Conservation (phyloP, 2,113 vertebrate genomes). For the Cephalopterus ornatus region DNA sequence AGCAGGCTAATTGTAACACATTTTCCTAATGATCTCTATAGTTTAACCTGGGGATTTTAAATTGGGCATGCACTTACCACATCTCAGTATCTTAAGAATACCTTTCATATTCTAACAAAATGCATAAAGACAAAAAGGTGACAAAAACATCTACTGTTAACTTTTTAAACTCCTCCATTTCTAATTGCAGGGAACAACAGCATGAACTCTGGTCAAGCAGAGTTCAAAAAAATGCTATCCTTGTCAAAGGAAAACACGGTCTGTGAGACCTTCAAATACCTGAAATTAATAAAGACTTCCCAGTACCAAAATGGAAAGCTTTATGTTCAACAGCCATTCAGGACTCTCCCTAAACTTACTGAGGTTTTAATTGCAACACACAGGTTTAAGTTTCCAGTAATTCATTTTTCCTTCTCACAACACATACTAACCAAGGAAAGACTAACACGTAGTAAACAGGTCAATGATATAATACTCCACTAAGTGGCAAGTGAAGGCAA, state of each 20-base stretch:
- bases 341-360: neutral
- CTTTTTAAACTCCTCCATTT: neutral
- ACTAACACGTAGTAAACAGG: neutral
- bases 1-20: neutral
- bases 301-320: neutral
- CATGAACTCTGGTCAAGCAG: neutral
- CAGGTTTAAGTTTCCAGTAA: neutral
- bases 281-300: neutral
- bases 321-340: neutral
- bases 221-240: neutral
- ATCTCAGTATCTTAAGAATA: neutral
- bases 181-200: neutral
- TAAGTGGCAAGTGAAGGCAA: neutral
- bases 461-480: neutral
- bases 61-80: neutral
- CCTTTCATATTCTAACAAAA: neutral
- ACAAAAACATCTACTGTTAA: neutral
- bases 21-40: neutral
- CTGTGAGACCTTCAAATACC: neutral
- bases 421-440: neutral
- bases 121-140: neutral
- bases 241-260: neutral
- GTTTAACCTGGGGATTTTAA: neutral
- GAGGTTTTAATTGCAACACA: neutral
- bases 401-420: neutral